phyloP scores from a whole-genome alignment of 1,140 invertebrate species.

The Anthonomus grandis region DNA sequence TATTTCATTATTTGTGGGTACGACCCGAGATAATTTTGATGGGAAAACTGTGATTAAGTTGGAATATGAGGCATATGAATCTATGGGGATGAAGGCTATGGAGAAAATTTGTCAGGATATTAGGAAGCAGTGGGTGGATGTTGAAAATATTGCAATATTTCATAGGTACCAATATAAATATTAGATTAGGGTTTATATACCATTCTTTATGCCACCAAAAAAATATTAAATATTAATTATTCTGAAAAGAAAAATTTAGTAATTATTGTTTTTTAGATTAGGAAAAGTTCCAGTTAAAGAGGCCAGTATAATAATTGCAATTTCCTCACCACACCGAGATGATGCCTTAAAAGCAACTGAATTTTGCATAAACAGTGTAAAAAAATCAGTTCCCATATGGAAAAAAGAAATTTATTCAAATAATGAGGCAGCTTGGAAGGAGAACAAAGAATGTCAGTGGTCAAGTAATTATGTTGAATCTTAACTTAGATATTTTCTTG shows the following conservation, averaged over 20 bases:
- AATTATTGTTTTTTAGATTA: constrained; percentile 55
- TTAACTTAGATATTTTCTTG: constrained; percentile 10
- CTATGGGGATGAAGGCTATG: constrained; percentile 87
- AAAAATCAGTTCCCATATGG: constrained; percentile 90
- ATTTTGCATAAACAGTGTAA: constrained; percentile 82
- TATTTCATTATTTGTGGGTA: constrained; percentile 85
- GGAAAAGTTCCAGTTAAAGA: constrained; percentile 84
- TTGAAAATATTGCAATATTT: constrained; percentile 77
- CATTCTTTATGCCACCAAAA: too few relatives aligned
- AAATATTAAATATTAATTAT: too few relatives aligned
- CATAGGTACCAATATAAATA: constrained; percentile 65
- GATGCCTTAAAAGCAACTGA: constrained; percentile 80
- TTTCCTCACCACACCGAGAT: constrained; percentile 81
- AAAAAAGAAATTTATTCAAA: constrained; percentile 90
- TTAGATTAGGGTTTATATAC: background rate
- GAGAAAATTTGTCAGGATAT: constrained; percentile 72
- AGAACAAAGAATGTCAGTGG: constrained; percentile 78
- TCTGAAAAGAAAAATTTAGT: too few relatives aligned
- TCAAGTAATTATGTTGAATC: constrained; percentile 37
- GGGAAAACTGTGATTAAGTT: constrained; percentile 77
- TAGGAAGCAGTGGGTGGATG: constrained; percentile 63
- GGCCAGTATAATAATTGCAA: constrained; percentile 85
- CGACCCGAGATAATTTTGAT: constrained; percentile 86
- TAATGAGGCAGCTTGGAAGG: constrained; percentile 63
- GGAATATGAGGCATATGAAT: constrained; percentile 91